Base-by-base conservation (phyloP, 1,140 invertebrate genomes). In the Euwallacea similis region DNA sequence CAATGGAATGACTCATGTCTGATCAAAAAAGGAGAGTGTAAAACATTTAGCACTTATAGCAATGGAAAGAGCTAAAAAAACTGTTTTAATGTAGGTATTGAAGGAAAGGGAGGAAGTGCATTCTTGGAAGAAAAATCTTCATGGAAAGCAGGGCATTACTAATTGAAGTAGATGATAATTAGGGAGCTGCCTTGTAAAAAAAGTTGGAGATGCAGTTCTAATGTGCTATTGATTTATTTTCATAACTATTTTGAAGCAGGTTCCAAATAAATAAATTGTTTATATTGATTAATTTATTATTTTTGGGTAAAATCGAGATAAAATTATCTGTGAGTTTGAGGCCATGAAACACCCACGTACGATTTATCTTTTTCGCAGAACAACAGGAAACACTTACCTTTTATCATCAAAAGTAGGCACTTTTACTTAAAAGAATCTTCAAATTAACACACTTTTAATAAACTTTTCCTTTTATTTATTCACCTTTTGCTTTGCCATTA, bases 401-500 rank as follows among this genome's bases (percentile, higher is more conserved):
- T 44, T 63, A 33, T 21, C 16, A 46, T 64, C 11, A 46, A 21
- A 64, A 13, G 62, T 61, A 65, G 4, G 41, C 13, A 71, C 54
- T 72, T 50, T 50, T 33, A 54, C 62, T 65, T 56, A 72, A 68
- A 71, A 66, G 66, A 63, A 8, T 21, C 63, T 15, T 64, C 11
- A 68, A 72, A 72, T 41, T 47, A 64, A 62, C 60, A 42, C 46
- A 63, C 64, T 67, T 67, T 72, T 47, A 64, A 66, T 67, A 66
- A 66, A 70, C 50, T 42, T 69, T 64, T 62, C 50, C 13, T 59
- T 68, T 69, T 74, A 72, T 74, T 74, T 72, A 72, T 72, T 21
- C 69, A 74, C 61, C 70, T 71, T 72, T 72, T 67, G 33, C 65
- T 72, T 72, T 67, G 33, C 65, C 60, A 72, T 68, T 67, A 67